A percentile compares a stretch with the other conserved stretches of the same genome.
phyloP scores from a whole-genome alignment of 2,888 invertebrate genomes.

The Ligdia adustata region DNA sequence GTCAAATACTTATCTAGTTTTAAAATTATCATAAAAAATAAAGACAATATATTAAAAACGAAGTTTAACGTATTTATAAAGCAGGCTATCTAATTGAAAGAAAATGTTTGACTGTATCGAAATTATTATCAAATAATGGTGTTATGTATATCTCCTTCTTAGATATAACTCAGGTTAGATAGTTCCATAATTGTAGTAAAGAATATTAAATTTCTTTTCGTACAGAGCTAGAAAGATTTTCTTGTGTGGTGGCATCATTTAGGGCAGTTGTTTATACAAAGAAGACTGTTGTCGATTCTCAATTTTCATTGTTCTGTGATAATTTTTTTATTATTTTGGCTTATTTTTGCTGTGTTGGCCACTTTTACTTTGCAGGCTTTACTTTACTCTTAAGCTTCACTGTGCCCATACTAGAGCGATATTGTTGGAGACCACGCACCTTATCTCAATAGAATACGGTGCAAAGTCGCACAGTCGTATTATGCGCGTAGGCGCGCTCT shows the following conservation, averaged over 20 bases:
- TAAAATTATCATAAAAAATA: constrained; percentile 30
- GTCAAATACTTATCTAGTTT: no score
- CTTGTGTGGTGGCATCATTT: background rate
- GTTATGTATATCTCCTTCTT: no score
- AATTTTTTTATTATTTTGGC: no score
- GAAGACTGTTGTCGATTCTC: constrained; percentile 35
- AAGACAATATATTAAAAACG: constrained; percentile 56
- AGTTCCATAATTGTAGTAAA: constrained; percentile 12
- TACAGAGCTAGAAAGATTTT: constrained; percentile 12
- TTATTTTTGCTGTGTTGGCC: no score
- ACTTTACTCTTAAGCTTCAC: no score
- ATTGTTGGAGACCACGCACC: no score
- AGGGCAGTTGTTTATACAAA: constrained; percentile 19
- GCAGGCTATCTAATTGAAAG: background rate
- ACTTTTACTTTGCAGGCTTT: no score
- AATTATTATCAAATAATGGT: background rate
- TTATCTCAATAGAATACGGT: no score
- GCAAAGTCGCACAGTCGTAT: no score
- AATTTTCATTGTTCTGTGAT: constrained; percentile 56
- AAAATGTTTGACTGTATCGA: constrained; percentile 13
- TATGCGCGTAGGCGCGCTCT: no score
- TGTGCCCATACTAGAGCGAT: no score
- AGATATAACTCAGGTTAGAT: constrained; percentile 9
- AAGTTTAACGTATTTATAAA: constrained; percentile 36
- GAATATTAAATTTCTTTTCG: constrained; percentile 12